These are phyloP conservation scores for Danaus chrysippus DNA, from an alignment of 2,888 invertebrate species.

Conservation along the genomic window DNA sequence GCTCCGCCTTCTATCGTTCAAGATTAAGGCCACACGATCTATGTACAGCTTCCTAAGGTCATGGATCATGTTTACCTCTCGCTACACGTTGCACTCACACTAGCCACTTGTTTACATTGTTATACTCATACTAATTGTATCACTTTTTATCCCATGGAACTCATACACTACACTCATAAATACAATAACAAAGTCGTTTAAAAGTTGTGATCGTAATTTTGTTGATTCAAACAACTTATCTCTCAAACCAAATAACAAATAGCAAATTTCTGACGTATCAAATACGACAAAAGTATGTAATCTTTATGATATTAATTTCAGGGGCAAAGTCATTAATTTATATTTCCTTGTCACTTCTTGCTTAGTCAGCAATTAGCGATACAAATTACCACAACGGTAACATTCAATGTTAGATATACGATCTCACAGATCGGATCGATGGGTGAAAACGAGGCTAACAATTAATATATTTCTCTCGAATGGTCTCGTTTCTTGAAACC, in stretches of 20 bases:
- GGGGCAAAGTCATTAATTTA: not conserved
- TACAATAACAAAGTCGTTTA: not conserved
- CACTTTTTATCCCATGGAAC: conserved; percentile 14
- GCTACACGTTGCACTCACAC: conserved; percentile 19
- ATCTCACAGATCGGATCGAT: conserved; percentile 1
- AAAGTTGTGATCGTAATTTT: no score
- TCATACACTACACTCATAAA: conserved; percentile 2
- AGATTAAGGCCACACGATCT: conserved; percentile 70
- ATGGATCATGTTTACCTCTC: conserved; percentile 33
- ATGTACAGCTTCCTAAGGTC: conserved; percentile 40
- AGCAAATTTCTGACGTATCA: not conserved
- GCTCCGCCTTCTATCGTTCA: conserved; percentile 63
- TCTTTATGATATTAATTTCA: conserved; percentile 3
- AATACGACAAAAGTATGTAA: not conserved
- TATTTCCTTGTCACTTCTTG: not conserved
- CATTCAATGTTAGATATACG: not conserved
- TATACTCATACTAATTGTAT: conserved; percentile 17
- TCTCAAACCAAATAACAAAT: not conserved
- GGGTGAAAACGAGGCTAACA: conserved; percentile 1
- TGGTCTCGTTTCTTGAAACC: conserved; percentile 13
- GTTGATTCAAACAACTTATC: not conserved
- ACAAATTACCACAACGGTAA: not conserved
- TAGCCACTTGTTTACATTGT: conserved; percentile 19
- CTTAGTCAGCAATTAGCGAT: not conserved
- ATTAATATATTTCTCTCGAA: conserved; percentile 11